phyloP scores from a whole-genome alignment of 2,797 vertebrate genomes.

The Morelia viridis region DNA sequence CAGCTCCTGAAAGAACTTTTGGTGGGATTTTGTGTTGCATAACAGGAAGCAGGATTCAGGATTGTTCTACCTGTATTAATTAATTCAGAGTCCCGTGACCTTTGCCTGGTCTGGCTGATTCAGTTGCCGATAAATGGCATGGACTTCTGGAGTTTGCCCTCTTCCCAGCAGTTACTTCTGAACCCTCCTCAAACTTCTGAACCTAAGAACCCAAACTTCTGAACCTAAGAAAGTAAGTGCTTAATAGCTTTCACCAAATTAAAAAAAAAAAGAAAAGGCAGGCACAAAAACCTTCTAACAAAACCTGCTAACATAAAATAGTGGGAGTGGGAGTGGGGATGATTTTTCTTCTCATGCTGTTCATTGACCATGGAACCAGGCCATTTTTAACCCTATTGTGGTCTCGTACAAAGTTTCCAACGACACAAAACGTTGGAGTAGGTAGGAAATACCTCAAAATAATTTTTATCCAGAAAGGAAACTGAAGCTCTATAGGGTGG shows the following conservation, averaged over 20 bases:
- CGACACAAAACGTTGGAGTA: background rate
- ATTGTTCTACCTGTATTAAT: constrained; percentile 56
- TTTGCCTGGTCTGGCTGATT: constrained; percentile 19
- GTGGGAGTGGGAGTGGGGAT: background rate
- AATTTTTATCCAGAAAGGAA: background rate
- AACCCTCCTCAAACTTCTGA: constrained; percentile 25
- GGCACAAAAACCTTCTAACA: constrained; percentile 23
- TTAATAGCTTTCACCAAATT: constrained; percentile 31
- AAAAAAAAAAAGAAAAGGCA: background rate
- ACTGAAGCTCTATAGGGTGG: background rate
- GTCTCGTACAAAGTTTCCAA: constrained; percentile 45
- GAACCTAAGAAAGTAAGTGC: constrained; percentile 33
- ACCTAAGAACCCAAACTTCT: constrained; percentile 22
- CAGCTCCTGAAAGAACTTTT: constrained; percentile 66
- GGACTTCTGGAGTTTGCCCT: background rate
- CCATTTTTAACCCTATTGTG: constrained; percentile 62
- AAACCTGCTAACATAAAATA: constrained; percentile 12
- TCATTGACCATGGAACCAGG: constrained; percentile 58
- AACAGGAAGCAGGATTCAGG: constrained; percentile 51
- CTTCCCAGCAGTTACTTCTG: constrained; percentile 7
- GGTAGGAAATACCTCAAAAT: background rate
- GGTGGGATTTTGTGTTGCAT: constrained; percentile 62
- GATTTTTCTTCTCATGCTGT: background rate
- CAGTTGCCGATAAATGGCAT: constrained; percentile 36
- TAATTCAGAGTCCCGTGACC: constrained; percentile 18